A percentile compares a stretch with the other conserved stretches of the same genome.
Conservation (phyloP, 2,113 vertebrate species). For the human region GRCh38 chr21:18939501-18940000, state of each 20-base stretch:
- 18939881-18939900: background rate
- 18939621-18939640: background rate
- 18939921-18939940: background rate
- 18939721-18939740: background rate
- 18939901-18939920: background rate
- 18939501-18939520: background rate
- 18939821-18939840: background rate
- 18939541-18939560: background rate
- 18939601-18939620: background rate
- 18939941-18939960: background rate
- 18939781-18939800: background rate
- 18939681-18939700: background rate
- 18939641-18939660: background rate
- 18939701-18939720: background rate
- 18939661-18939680: background rate
- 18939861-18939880: background rate
- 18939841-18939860: background rate
- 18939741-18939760: background rate
- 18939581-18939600: background rate
- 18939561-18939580: background rate
- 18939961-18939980: background rate
- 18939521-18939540: background rate
- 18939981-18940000: background rate
- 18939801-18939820: background rate
- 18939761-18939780: background rate